Evolutionary conservation across 2,797 vertebrate species (phyloP), one percentile per base, ranked within the genome.

Genomic region (Sus cebifrons): DNA sequence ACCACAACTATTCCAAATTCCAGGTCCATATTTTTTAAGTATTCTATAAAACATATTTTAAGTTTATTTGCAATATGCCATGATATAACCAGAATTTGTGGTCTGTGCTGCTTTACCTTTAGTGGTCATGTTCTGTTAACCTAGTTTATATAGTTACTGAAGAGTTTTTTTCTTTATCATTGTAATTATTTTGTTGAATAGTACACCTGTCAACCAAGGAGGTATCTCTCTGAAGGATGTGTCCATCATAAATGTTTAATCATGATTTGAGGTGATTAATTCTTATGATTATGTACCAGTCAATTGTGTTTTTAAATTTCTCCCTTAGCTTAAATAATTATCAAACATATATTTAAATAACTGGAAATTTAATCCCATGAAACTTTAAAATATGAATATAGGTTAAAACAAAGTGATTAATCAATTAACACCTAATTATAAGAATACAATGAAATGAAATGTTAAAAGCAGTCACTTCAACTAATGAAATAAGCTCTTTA

Each of bases 1-100:
- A 77, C n/a, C 17, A 52, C n/a, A 87, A 21, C 21, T 82, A 64
- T 27, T 21, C 23, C 75, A 71, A 94, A 79, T 84, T 75, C 32
- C 13, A 82, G 52, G 25, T 73, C 29, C 40, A 9, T 71, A 15
- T 29, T 77, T 94, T 93, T 81, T 10, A 91, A 60, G 6, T 21
- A 40, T 62, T 88, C n/a, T 73, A 32, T 13, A 83, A 64, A 96
- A 74, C 16, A n/a, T 88, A 52, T 90, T 94, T 89, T 4, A 86
- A 75, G 29, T 92, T 92, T 36, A 40, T 36, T 88, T 81, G 36
- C 13, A 73, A 36, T 71, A 75, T 67, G 21, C 23, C 10, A 6
- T 29, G 9, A 67, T 89, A 52, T 70, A 88, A 89, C 18, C 32
- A 86, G 11, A 83, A 82, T 92, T 64, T 64, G 12, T 44, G 20